Evolutionary conservation across 2,888 invertebrate species (phyloP).

Genomic region (Furcula furcula): DNA sequence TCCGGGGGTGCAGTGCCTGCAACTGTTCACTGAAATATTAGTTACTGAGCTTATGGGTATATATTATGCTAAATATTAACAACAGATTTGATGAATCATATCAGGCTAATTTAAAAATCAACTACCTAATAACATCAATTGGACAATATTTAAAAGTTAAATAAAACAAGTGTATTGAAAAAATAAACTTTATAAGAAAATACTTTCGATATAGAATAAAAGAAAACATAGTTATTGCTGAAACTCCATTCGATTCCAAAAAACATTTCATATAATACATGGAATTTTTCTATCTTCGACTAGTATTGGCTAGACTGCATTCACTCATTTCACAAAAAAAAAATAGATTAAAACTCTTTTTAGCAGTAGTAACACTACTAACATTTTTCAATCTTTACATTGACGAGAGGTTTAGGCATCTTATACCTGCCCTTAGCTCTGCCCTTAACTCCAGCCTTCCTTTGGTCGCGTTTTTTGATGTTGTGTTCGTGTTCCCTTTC

Average conservation of each 20-base stretch:
- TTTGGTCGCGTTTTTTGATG: slow-evolving; percentile 26
- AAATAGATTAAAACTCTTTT: background rate
- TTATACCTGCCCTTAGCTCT: no score
- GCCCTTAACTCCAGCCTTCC: no score
- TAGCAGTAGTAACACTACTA: background rate
- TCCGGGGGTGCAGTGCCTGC: slow-evolving; percentile 58
- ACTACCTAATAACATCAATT: background rate
- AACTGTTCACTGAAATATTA: slow-evolving; percentile 55
- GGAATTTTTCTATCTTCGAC: background rate
- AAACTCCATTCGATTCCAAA: background rate
- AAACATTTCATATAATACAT: background rate
- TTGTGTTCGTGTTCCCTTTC: slow-evolving; percentile 47
- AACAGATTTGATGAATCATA: slow-evolving; percentile 1
- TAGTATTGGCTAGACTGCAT: background rate
- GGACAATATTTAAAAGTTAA: background rate
- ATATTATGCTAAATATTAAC: slow-evolving; percentile 2
- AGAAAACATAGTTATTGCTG: background rate
- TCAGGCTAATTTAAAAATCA: background rate
- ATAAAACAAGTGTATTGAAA: background rate
- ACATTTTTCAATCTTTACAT: slow-evolving; percentile 4
- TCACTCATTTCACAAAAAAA: no score
- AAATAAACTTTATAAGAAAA: background rate
- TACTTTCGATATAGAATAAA: background rate
- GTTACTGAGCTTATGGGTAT: slow-evolving; percentile 14
- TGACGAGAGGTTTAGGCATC: slow-evolving; percentile 2